These are phyloP conservation scores for Benitochromis conjunctus DNA, from an alignment of 2,113 vertebrate genomes.

Conservation along the genomic window DNA sequence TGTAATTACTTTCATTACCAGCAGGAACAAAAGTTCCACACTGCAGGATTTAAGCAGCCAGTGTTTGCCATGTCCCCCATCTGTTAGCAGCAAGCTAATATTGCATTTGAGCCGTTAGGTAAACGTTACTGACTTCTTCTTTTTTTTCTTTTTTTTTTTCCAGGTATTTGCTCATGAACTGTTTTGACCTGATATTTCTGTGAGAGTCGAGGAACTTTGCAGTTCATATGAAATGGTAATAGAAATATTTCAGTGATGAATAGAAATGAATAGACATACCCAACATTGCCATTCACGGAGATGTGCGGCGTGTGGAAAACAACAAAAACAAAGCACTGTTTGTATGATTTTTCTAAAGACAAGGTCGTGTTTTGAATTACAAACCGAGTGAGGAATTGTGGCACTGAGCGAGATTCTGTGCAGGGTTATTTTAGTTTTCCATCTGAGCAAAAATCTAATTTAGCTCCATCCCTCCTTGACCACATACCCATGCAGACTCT, in stretches of 20 bases:
- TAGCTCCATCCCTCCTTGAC: conserved; percentile 28
- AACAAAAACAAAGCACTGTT: neutral
- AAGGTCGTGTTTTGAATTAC: neutral
- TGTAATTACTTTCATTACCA: neutral
- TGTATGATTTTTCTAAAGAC: neutral
- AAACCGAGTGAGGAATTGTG: neutral
- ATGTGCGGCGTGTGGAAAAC: neutral
- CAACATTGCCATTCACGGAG: neutral
- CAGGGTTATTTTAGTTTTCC: conserved; percentile 31
- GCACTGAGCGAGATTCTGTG: neutral
- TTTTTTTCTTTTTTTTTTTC: neutral
- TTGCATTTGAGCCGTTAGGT: neutral
- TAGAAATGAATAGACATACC: neutral
- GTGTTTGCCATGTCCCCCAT: neutral
- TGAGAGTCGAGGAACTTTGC: neutral
- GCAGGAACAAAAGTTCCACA: neutral
- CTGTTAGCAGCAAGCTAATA: neutral
- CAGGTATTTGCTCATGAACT: neutral
- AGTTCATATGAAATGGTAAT: neutral
- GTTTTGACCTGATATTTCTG: neutral
- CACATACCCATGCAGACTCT: conserved; percentile 9
- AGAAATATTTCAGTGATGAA: neutral
- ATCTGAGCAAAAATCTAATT: conserved; percentile 51
- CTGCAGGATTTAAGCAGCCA: neutral
- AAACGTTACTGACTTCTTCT: neutral